phyloP scores from a whole-genome alignment of 1,140 invertebrate species.

The Mactra quadrangularis region DNA sequence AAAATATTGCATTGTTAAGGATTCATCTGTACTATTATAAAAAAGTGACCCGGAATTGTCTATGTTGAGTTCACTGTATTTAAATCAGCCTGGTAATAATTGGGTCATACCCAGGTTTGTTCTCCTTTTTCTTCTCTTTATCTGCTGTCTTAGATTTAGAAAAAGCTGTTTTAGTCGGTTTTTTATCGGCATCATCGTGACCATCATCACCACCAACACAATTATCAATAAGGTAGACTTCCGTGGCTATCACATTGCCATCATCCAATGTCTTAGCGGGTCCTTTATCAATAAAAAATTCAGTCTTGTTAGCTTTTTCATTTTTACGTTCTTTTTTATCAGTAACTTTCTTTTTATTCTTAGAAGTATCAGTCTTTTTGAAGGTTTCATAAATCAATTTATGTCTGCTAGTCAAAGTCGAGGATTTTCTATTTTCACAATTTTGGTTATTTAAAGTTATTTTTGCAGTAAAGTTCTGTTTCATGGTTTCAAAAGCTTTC shows the following conservation, averaged over 20 bases:
- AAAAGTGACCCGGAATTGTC: too few species aligned
- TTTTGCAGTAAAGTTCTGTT: neutral
- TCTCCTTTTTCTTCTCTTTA: too few species aligned
- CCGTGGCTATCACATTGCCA: neutral
- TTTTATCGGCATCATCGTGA: neutral
- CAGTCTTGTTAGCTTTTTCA: neutral
- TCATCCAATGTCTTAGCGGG: neutral
- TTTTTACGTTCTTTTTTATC: neutral
- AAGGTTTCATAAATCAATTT: conserved; percentile 25
- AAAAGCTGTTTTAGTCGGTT: too few species aligned
- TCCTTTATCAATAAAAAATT: conserved; percentile 1
- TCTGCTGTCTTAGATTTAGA: too few species aligned
- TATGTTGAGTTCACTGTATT: too few species aligned
- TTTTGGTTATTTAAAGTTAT: neutral
- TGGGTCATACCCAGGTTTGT: too few species aligned
- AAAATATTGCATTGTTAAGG: too few species aligned
- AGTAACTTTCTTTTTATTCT: neutral
- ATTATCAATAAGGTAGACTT: neutral
- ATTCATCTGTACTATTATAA: too few species aligned
- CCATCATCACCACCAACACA: neutral
- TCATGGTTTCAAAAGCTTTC: conserved; percentile 30
- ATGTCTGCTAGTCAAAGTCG: conserved; percentile 1
- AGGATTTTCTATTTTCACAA: too few species aligned
- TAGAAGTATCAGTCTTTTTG: neutral
- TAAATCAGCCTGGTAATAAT: too few species aligned